A percentile compares a stretch with the other conserved stretches of the same genome.
These are phyloP conservation scores for Oreochromis tanganicae DNA, from an alignment of 2,113 vertebrate genomes.

Conservation along the genomic window DNA sequence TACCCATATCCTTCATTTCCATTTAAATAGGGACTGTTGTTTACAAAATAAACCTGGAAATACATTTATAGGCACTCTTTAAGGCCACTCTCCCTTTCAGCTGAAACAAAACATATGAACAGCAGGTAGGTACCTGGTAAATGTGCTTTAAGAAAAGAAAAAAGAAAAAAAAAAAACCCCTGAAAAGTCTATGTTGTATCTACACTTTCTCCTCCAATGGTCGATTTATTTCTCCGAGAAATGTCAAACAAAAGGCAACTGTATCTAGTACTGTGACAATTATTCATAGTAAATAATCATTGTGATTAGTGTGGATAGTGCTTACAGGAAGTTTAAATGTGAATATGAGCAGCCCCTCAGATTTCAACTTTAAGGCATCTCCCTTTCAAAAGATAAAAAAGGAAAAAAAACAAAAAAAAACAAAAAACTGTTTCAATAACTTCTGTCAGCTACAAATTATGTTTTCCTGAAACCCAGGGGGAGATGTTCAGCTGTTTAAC, in stretches of 20 bases:
- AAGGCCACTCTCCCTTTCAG: background rate
- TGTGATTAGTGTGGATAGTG: background rate
- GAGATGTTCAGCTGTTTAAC: background rate
- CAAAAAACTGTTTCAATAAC: background rate
- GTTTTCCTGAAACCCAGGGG: background rate
- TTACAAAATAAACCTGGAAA: background rate
- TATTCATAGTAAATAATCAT: background rate
- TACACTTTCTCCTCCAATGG: background rate
- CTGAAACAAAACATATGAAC: background rate
- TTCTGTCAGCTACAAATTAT: background rate
- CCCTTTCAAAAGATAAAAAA: background rate
- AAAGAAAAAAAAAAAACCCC: fast-evolving
- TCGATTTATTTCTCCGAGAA: background rate
- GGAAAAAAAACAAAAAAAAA: fast-evolving
- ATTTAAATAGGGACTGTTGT: background rate
- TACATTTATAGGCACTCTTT: background rate
- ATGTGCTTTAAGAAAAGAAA: background rate
- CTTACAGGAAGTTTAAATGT: background rate
- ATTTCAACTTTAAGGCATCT: background rate
- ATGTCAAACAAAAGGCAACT: background rate
- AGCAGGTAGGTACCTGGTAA: fast-evolving
- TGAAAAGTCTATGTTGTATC: fast-evolving
- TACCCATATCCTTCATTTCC: fast-evolving
- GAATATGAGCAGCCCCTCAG: background rate
- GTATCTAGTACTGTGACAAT: background rate